Evolutionary conservation across 2,113 vertebrate genomes (phyloP).

Genomic region (Ovis canadensis): DNA sequence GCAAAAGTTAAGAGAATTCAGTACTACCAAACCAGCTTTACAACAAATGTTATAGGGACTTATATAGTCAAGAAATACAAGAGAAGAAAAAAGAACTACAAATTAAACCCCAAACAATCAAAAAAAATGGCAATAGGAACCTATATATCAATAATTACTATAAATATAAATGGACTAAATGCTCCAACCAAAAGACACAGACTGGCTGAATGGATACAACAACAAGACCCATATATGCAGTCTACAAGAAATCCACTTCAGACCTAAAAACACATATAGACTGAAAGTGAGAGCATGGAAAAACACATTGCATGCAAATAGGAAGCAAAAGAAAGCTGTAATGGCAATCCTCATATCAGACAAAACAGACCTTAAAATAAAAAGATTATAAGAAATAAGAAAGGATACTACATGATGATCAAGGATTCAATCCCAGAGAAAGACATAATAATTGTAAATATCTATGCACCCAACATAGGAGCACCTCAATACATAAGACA

Average conservation of each 20-base stretch:
- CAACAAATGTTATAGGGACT: background rate
- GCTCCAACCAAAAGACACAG: background rate
- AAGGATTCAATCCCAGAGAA: background rate
- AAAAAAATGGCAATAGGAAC: background rate
- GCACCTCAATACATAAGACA: background rate
- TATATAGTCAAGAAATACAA: background rate
- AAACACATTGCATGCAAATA: background rate
- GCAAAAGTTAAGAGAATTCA: background rate
- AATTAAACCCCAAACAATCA: background rate
- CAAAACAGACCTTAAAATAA: background rate
- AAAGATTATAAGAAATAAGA: background rate
- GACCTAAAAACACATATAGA: background rate
- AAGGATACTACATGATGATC: background rate
- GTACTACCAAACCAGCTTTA: background rate
- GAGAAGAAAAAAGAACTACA: background rate
- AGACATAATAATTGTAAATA: background rate
- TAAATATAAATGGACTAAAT: background rate
- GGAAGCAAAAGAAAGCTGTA: background rate
- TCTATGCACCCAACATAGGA: background rate
- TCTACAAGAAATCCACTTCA: background rate
- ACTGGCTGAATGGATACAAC: background rate
- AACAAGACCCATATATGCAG: background rate
- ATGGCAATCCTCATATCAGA: background rate
- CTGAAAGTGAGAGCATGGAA: background rate
- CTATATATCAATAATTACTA: background rate